These are phyloP conservation scores for Bufotes viridis DNA, from an alignment of 2,797 vertebrate species.

Conservation along the genomic window DNA sequence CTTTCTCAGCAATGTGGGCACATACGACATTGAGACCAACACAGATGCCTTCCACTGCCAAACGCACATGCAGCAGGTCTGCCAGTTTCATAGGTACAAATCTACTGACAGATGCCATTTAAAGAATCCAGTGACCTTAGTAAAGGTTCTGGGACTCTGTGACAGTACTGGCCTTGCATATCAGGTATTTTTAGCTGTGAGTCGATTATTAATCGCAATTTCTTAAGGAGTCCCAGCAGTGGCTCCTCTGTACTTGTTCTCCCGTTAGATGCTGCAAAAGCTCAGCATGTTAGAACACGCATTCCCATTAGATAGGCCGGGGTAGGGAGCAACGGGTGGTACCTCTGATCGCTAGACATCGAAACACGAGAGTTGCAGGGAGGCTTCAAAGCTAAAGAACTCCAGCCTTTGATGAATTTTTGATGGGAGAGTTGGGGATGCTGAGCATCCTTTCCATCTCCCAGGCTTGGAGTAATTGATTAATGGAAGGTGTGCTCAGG, in stretches of 20 bases:
- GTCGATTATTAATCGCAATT: conserved; percentile 22
- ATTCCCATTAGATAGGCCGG: conserved; percentile 57
- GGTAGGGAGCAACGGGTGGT: conserved; percentile 46
- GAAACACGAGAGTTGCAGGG: conserved; percentile 59
- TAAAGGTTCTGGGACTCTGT: background rate
- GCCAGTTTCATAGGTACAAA: no score
- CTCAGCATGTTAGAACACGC: conserved; percentile 56
- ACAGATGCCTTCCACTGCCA: no score
- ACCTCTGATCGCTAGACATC: conserved; percentile 57
- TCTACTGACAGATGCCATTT: no score
- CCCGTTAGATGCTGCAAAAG: conserved; percentile 54
- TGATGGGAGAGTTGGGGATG: conserved; percentile 83
- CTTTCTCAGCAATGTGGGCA: no score
- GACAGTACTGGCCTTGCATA: background rate
- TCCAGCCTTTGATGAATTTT: conserved; percentile 83
- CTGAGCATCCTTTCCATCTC: conserved; percentile 76
- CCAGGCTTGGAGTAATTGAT: conserved; percentile 82
- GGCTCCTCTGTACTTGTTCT: conserved; percentile 51
- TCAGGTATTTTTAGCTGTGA: conserved; percentile 11
- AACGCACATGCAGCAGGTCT: no score
- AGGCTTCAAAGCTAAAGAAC: conserved; percentile 65
- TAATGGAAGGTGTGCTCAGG: conserved; percentile 77
- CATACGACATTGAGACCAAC: no score
- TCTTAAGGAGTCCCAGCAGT: conserved; percentile 39
- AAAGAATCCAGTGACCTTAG: no score